A percentile compares a stretch with the other conserved stretches of the same genome.
Conservation (phyloP, 2,888 invertebrate species). For the Microchrysa polita region DNA sequence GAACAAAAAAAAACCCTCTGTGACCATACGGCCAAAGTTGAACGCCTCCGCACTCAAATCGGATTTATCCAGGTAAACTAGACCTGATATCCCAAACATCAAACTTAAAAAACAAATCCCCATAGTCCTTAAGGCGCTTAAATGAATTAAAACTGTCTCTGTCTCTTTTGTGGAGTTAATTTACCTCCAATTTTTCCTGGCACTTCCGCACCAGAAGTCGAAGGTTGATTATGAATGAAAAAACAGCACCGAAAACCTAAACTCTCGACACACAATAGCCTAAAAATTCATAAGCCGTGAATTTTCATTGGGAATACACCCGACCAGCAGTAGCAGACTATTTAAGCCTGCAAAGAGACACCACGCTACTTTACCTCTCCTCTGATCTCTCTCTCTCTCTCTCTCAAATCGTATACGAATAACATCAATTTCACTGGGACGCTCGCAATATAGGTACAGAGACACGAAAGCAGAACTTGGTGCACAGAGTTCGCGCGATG, state of each 20-base stretch:
- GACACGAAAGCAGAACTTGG: neutral
- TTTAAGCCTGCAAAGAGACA: too few relatives aligned
- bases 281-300: neutral
- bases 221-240: neutral
- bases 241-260: neutral
- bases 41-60: neutral
- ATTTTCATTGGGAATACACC: too few relatives aligned
- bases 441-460: neutral
- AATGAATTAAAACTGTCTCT: constrained; percentile 31
- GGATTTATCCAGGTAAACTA: constrained; percentile 3
- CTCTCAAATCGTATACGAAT: neutral
- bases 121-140: constrained; percentile 23
- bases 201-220: neutral
- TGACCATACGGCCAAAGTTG: neutral
- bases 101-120: too few relatives aligned
- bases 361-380: too few relatives aligned
- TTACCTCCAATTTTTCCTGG: constrained; percentile 8
- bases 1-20: too few relatives aligned
- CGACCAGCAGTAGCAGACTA: too few relatives aligned
- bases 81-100: constrained; percentile 10
- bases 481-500: neutral
- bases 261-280: neutral
- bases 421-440: neutral
- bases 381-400: neutral
- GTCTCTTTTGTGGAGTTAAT: constrained; percentile 19